These are phyloP conservation scores for Epizoanthus stellaris DNA, from an alignment of 92 coral and sea anemone species.

Conservation along the genomic window DNA sequence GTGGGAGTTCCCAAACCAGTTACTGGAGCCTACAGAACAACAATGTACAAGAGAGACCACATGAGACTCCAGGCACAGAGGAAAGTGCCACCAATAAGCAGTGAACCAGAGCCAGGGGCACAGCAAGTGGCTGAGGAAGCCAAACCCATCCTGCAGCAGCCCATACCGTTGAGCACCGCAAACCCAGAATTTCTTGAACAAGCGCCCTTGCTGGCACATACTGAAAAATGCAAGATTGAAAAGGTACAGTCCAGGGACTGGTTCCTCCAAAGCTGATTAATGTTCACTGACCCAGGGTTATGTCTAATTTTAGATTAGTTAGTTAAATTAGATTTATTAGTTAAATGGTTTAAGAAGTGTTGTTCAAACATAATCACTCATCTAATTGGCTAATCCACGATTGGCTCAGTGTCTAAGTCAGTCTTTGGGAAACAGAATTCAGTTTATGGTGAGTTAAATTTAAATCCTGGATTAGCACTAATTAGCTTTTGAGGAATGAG, in stretches of 20 bases:
- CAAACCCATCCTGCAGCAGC: not conserved
- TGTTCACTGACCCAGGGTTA: no score
- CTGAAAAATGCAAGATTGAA: no score
- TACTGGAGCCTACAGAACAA: slow-evolving; percentile 82
- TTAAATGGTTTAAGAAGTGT: no score
- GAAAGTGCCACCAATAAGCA: slow-evolving; percentile 54
- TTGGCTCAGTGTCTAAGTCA: no score
- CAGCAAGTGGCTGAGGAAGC: slow-evolving; percentile 1
- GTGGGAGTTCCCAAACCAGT: slow-evolving; percentile 59
- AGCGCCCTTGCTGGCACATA: not conserved
- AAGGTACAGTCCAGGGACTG: not conserved
- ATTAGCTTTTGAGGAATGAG: no score
- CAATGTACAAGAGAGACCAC: slow-evolving; percentile 85
- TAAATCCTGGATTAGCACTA: no score
- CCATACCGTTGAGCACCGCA: not conserved
- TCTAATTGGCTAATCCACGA: no score
- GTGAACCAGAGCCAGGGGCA: slow-evolving; percentile 7
- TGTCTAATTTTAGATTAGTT: no score
- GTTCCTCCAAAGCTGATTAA: not conserved
- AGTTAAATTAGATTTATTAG: no score
- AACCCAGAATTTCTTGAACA: not conserved
- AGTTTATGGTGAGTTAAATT: no score
- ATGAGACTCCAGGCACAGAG: slow-evolving; percentile 81
- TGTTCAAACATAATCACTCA: no score
- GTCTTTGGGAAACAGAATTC: no score